Evolutionary conservation across 2,888 invertebrate species (phyloP).

Genomic region (Limnephilus lunatus): DNA sequence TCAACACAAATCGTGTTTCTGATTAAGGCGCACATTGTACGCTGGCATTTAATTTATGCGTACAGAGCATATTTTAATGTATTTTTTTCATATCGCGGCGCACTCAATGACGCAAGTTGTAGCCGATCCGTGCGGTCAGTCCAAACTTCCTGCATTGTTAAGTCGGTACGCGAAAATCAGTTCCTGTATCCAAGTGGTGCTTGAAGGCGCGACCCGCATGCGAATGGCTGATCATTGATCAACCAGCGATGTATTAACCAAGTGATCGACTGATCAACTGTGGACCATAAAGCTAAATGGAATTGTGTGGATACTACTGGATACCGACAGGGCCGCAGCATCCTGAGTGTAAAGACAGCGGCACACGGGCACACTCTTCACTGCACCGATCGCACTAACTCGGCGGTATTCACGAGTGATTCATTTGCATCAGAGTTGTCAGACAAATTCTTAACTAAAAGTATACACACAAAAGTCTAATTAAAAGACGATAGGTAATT

Average conservation of each 20-base stretch:
- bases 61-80: slow-evolving; percentile 6
- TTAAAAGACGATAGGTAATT: neutral
- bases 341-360: neutral
- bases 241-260: neutral
- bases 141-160: slow-evolving; percentile 31
- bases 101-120: slow-evolving; percentile 5
- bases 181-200: slow-evolving; percentile 4
- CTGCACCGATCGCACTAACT: neutral
- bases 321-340: neutral
- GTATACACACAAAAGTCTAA: neutral
- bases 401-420: neutral
- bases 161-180: neutral
- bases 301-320: neutral
- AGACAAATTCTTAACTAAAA: neutral
- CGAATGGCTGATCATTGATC: neutral
- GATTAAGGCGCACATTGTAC: neutral
- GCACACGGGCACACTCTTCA: neutral
- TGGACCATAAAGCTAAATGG: neutral
- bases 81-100: neutral
- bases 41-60: neutral
- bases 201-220: neutral
- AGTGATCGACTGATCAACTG: neutral
- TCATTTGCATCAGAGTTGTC: neutral
- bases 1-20: neutral
- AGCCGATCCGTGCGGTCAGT: slow-evolving; percentile 17